These are phyloP conservation scores for Drosophila peninsularis DNA, from an alignment of 2,888 invertebrate genomes.

Conservation along the genomic window DNA sequence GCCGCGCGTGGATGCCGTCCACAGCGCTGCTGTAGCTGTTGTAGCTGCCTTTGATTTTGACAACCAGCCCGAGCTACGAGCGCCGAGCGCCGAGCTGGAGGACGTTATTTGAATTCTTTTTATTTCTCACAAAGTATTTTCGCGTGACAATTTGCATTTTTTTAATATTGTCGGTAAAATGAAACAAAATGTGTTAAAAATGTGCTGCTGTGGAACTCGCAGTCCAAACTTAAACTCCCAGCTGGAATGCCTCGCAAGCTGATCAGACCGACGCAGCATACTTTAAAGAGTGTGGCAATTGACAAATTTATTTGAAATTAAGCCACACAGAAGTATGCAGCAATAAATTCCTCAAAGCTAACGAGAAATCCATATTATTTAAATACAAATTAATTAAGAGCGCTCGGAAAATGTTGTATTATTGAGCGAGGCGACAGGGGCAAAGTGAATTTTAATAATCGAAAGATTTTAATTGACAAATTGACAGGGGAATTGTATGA, in stretches of 20 bases:
- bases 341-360: neutral
- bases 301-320: neutral
- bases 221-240: slow-evolving; percentile 19
- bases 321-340: slow-evolving; percentile 20
- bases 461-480: neutral
- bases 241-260: neutral
- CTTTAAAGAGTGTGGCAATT: slow-evolving; percentile 1
- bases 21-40: slow-evolving; percentile 21
- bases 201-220: slow-evolving; percentile 17
- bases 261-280: neutral
- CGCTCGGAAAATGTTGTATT: neutral
- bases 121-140: slow-evolving; percentile 43
- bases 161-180: slow-evolving; percentile 49
- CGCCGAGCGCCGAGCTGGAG: slow-evolving; percentile 27
- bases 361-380: neutral
- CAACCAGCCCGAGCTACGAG: slow-evolving; percentile 28
- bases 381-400: neutral
- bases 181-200: slow-evolving; percentile 49
- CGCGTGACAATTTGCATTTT: slow-evolving; percentile 62
- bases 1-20: slow-evolving; percentile 57
- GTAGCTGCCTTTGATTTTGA: slow-evolving; percentile 67
- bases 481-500: neutral
- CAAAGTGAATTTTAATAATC: neutral
- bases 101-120: slow-evolving; percentile 66
- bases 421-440: neutral